These are phyloP conservation scores for Sebastiscus tertius DNA, from an alignment of 2,797 vertebrate species.

Conservation along the genomic window DNA sequence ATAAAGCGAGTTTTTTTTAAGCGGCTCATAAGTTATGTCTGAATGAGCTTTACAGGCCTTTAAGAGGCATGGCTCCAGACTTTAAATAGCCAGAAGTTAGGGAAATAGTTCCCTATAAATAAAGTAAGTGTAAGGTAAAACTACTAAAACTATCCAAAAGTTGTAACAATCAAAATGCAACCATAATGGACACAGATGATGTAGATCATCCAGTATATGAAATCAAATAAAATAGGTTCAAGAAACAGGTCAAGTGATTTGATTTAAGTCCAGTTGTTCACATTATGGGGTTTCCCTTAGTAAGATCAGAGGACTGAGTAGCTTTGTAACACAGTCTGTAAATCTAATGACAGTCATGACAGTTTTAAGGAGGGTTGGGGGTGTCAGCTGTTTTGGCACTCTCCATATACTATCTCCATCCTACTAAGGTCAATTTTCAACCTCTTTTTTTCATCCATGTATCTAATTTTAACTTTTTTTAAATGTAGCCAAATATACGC, in stretches of 20 bases:
- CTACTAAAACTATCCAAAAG: no score
- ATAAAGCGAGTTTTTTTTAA: not conserved
- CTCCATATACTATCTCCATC: not conserved
- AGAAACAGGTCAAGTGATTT: not conserved
- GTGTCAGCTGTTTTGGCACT: not conserved
- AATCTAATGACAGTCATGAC: not conserved
- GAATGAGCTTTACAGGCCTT: not conserved
- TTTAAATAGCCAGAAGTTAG: not conserved
- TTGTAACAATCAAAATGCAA: no score
- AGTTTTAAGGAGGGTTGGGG: not conserved
- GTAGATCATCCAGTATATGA: no score
- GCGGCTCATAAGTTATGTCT: not conserved
- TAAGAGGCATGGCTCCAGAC: not conserved
- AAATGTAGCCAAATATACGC: not conserved
- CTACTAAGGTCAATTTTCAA: not conserved
- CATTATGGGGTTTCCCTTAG: not conserved
- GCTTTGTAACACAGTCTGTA: not conserved
- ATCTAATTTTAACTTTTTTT: no score
- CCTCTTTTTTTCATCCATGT: not conserved
- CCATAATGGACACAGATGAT: no score
- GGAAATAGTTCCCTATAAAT: not conserved
- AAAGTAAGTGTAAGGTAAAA: no score
- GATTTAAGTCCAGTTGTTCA: not conserved
- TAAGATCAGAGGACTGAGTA: no score
- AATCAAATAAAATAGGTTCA: not conserved